phyloP scores from a whole-genome alignment of 30 jellyfish, hydroid and myxozoan genomes.

The Aurelia coerulea region DNA sequence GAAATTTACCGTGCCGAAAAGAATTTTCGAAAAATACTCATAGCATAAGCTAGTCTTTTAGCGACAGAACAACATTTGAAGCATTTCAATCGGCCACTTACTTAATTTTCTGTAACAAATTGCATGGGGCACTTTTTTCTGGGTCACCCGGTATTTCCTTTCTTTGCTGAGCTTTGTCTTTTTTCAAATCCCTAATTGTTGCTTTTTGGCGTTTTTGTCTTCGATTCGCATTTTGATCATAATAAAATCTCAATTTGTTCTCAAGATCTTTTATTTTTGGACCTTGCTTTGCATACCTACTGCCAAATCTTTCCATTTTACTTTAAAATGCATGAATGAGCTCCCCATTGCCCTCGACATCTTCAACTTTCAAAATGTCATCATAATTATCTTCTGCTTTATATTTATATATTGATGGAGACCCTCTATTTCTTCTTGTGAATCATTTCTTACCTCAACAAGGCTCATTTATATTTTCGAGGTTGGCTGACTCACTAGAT shows the following conservation, averaged over 20 bases:
- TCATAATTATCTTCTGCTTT: too few relatives aligned
- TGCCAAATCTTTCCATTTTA: neutral
- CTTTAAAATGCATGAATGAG: neutral
- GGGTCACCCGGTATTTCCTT: too few relatives aligned
- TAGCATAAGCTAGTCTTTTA: too few relatives aligned
- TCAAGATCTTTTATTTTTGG: neutral
- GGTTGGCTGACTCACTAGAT: constrained; percentile 12
- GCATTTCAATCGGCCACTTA: too few relatives aligned
- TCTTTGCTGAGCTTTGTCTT: neutral
- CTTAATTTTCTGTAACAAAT: too few relatives aligned
- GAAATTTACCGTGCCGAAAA: too few relatives aligned
- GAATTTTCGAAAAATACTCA: too few relatives aligned
- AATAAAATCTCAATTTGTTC: neutral
- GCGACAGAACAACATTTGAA: too few relatives aligned
- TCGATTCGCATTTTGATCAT: neutral
- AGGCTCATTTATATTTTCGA: constrained; percentile 8
- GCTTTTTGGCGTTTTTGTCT: neutral
- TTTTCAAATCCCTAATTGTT: neutral
- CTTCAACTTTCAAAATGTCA: neutral
- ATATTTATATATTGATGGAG: neutral
- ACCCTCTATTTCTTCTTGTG: constrained; percentile 12
- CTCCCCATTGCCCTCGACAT: neutral
- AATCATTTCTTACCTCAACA: constrained; percentile 17
- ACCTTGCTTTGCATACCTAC: neutral
- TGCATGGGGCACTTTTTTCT: too few relatives aligned